A percentile compares a stretch with the other conserved stretches of the same genome.
These are phyloP conservation scores for Pedicia rivosa DNA, from an alignment of 2,888 invertebrate genomes.

Conservation along the genomic window DNA sequence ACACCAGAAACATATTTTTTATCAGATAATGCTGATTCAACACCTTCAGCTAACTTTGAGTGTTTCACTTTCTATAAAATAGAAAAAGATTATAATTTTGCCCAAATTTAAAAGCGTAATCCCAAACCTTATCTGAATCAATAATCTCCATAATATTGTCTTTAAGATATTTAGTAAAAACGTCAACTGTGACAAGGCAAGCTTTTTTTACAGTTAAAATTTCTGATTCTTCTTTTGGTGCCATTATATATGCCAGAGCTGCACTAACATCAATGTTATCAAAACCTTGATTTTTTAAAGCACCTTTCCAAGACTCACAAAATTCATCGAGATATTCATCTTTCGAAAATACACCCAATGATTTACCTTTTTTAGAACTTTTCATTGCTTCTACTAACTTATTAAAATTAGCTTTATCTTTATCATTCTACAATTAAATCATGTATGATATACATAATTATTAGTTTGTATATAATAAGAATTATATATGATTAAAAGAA, in stretches of 20 bases:
- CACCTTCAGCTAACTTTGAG: conserved; percentile 83
- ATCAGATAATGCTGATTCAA: conserved; percentile 84
- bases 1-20: conserved; percentile 90
- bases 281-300: conserved; percentile 61
- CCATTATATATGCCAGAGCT: conserved; percentile 72
- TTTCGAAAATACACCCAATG: conserved; percentile 78
- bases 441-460: conserved; percentile 2
- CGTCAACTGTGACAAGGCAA: conserved; percentile 79
- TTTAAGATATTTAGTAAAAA: conserved; percentile 91
- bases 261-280: conserved; percentile 77
- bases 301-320: conserved; percentile 76
- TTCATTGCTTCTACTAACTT: conserved; percentile 65
- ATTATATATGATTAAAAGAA: conserved; percentile 5
- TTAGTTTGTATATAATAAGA: conserved; percentile 3
- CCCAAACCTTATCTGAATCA: conserved; percentile 75
- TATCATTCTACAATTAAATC: conserved; percentile 47
- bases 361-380: conserved; percentile 75
- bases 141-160: conserved; percentile 98
- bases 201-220: conserved; percentile 82
- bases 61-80: conserved; percentile 82
- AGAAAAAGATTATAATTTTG: conserved; percentile 7
- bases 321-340: conserved; percentile 90
- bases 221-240: conserved; percentile 89
- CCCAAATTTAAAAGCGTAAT: not conserved
- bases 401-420: conserved; percentile 82